Percentiles rank a stretch among this genome's conserved stretches.
Conservation (phyloP, 2,113 vertebrate species). For the Phasianus colchicus region DNA sequence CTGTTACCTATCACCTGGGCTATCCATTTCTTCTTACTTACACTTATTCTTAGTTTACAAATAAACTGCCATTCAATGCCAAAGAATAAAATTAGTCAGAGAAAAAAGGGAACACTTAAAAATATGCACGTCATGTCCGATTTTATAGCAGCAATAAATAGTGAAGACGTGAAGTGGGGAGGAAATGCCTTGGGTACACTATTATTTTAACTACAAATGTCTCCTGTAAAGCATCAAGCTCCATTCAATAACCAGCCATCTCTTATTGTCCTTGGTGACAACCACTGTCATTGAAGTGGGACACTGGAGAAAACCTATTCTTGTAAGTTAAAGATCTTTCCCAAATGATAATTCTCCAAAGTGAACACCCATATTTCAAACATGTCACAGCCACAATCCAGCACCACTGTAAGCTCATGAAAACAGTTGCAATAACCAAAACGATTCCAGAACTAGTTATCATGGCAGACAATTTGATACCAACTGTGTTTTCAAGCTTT, state of each 20-base stretch:
- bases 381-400: neutral
- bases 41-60: constrained; percentile 67
- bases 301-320: neutral
- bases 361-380: neutral
- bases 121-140: constrained; percentile 6
- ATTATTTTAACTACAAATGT: neutral
- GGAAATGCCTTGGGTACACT: neutral
- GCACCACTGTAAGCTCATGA: neutral
- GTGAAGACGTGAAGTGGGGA: neutral
- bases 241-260: neutral
- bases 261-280: neutral
- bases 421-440: neutral
- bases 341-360: neutral
- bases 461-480: neutral
- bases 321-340: neutral
- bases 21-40: constrained; percentile 44
- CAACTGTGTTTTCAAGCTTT: constrained; percentile 21
- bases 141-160: constrained; percentile 11
- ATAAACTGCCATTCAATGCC: constrained; percentile 60
- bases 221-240: neutral
- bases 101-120: constrained; percentile 23
- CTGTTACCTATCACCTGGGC: constrained; percentile 69
- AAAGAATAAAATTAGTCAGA: constrained; percentile 27
- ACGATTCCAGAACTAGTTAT: neutral
- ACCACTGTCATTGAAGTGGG: neutral